A percentile compares a stretch with the other conserved stretches of the same genome.
Evolutionary conservation across 2,888 invertebrate species (phyloP).

Genomic region (Laothoe populi): DNA sequence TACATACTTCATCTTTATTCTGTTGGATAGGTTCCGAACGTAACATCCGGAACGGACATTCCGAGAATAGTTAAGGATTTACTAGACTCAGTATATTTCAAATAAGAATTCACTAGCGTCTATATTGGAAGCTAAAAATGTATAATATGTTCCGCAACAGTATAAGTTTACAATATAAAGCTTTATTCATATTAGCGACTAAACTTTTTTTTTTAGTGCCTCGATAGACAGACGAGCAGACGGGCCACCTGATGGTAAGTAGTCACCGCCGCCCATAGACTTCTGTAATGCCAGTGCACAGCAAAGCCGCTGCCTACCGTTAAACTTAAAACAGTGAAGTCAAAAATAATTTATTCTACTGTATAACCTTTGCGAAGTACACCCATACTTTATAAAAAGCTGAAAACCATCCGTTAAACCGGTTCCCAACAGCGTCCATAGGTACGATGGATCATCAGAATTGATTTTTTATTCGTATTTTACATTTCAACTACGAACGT

Average conservation of each 20-base stretch:
- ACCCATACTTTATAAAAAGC: slow-evolving; percentile 27
- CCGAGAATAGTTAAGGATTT: slow-evolving; percentile 47
- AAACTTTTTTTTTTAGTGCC: too few relatives aligned
- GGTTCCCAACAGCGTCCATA: slow-evolving; percentile 23
- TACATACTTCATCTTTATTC: neutral
- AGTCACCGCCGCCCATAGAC: too few relatives aligned
- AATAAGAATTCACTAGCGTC: neutral
- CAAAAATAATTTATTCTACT: slow-evolving; percentile 16
- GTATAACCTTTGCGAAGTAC: slow-evolving; percentile 25
- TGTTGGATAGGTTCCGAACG: neutral
- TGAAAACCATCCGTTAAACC: slow-evolving; percentile 28
- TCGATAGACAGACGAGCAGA: too few relatives aligned
- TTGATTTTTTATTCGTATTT: slow-evolving; percentile 28
- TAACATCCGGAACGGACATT: slow-evolving; percentile 63
- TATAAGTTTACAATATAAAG: neutral
- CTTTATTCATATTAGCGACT: neutral
- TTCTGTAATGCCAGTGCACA: too few relatives aligned
- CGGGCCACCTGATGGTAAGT: too few relatives aligned
- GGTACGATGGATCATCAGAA: slow-evolving; percentile 24
- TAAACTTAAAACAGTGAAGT: neutral
- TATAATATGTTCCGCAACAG: neutral
- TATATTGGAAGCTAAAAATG: neutral
- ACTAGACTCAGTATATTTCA: neutral
- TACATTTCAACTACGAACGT: slow-evolving; percentile 22
- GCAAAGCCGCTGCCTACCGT: too few relatives aligned